phyloP scores from a whole-genome alignment of 1,140 invertebrate genomes.

The Steinernema khuongi region DNA sequence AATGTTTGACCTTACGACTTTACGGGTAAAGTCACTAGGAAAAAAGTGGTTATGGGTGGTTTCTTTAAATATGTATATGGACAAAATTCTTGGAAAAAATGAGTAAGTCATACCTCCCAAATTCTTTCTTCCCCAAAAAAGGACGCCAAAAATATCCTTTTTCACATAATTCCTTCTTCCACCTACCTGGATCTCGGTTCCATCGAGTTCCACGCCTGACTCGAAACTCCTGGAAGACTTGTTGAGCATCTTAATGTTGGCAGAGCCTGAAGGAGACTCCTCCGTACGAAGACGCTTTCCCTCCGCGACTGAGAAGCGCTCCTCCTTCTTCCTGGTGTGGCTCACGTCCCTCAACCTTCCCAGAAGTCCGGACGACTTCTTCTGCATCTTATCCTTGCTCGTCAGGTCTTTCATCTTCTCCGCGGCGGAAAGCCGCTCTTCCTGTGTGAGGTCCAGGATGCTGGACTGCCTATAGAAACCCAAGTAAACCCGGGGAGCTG shows the following conservation, averaged over 20 bases:
- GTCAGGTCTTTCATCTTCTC: slow-evolving; percentile 49
- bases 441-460: slow-evolving; percentile 47
- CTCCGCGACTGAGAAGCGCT: slow-evolving; percentile 1
- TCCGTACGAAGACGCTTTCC: slow-evolving; percentile 6
- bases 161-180: slow-evolving; percentile 19
- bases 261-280: not conserved
- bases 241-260: slow-evolving; percentile 19
- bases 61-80: too few species aligned
- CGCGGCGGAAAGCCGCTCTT: slow-evolving; percentile 48
- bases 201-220: slow-evolving; percentile 19
- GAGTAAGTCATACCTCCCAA: too few species aligned
- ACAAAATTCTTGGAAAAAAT: too few species aligned
- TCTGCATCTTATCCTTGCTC: slow-evolving; percentile 31
- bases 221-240: slow-evolving; percentile 19
- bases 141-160: slow-evolving; percentile 27
- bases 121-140: too few species aligned
- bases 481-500: not conserved
- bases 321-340: slow-evolving; percentile 34
- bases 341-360: slow-evolving; percentile 30
- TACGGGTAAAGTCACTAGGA: too few species aligned
- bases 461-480: slow-evolving; percentile 44
- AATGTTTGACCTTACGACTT: too few species aligned
- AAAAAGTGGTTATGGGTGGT: too few species aligned
- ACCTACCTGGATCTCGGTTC: slow-evolving; percentile 18
- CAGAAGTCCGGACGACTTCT: slow-evolving; percentile 34